Evolutionary conservation across 2,888 invertebrate species (phyloP).

Genomic region (Hesperia comma): DNA sequence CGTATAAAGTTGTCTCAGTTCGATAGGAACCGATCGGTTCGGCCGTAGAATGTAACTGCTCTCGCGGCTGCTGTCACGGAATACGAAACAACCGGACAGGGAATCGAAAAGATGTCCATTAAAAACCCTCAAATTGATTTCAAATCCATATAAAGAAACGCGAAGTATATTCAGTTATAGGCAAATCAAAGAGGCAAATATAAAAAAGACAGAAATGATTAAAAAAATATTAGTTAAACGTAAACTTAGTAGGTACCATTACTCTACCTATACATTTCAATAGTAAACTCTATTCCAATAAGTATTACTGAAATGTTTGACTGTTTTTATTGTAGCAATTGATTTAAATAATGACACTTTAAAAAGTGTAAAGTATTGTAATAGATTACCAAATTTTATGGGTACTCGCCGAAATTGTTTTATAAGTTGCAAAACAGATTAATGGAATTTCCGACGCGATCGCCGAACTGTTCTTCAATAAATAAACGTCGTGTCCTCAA

Average conservation of each 20-base stretch:
- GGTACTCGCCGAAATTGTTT: conserved; percentile 3
- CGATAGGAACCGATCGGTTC: conserved; percentile 29
- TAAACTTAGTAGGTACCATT: too few species aligned
- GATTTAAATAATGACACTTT: conserved; percentile 13
- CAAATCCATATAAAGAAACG: too few species aligned
- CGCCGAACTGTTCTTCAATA: not conserved
- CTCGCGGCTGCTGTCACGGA: not conserved
- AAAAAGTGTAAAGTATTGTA: conserved; percentile 24
- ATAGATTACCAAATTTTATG: conserved; percentile 26
- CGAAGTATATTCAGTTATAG: too few species aligned
- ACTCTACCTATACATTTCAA: too few species aligned
- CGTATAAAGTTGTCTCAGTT: conserved; percentile 64
- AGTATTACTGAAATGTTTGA: not conserved
- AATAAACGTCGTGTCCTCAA: conserved; percentile 5
- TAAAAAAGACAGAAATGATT: too few species aligned
- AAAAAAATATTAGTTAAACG: too few species aligned
- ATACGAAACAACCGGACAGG: too few species aligned
- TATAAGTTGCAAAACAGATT: conserved; percentile 6
- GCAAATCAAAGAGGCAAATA: too few species aligned
- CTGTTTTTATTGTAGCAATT: not conserved
- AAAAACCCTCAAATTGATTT: too few species aligned
- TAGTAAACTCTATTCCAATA: too few species aligned
- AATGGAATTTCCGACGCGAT: conserved; percentile 10
- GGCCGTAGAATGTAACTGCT: conserved; percentile 1
- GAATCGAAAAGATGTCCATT: too few species aligned